Evolutionary conservation across 1,140 invertebrate species (phyloP), one percentile per base, ranked within the genome.

Genomic region (Drosophila santomea): DNA sequence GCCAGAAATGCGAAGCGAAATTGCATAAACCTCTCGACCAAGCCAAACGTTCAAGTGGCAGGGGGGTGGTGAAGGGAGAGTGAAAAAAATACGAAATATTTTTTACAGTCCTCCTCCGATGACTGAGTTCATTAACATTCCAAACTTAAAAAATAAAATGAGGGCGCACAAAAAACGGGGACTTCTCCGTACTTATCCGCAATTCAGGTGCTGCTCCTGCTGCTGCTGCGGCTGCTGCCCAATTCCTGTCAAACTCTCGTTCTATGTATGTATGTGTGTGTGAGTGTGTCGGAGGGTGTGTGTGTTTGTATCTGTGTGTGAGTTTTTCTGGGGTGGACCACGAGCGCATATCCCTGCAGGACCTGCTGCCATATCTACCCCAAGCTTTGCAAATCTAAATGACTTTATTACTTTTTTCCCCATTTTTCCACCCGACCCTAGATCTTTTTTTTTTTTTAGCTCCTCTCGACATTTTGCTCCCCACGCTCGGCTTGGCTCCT

Each of bases 1-100:
- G 84, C 84, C 76, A 84, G 79, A 88, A 88, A 88, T 89, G 84
- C 66, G 80, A 83, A 80, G 84, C 75, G 80, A 88, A 88, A 88
- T 88, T 89, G 84, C 84, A 89, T 80, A 88, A 88, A 89, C 80
- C 84, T 77, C 83, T 88, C 72, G 72, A 80, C 66, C 55, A 67
- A 57, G 61, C 60, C 63, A 62, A 83, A 76, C 74, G 57, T 52
- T 44, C 23, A 64, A 64, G 62, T 58, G 61, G 61, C 14, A 17
- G 43, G 56, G 20, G 17, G 17, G 1, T 17, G 17, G 25, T 4
- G 6, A 20, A 17, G 23, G 28, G 14, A 23, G 20, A 41, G 25
- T 48, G 51, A 35, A 7, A n/a, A n/a, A 68, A 71, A 25, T 47
- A 44, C 61, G 63, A 57, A 50, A 73, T 68, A 68, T 71, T 66